A percentile compares a stretch with the other conserved stretches of the same genome.
Conservation (phyloP, 2,888 invertebrate species). For the Cheilosia urbana region DNA sequence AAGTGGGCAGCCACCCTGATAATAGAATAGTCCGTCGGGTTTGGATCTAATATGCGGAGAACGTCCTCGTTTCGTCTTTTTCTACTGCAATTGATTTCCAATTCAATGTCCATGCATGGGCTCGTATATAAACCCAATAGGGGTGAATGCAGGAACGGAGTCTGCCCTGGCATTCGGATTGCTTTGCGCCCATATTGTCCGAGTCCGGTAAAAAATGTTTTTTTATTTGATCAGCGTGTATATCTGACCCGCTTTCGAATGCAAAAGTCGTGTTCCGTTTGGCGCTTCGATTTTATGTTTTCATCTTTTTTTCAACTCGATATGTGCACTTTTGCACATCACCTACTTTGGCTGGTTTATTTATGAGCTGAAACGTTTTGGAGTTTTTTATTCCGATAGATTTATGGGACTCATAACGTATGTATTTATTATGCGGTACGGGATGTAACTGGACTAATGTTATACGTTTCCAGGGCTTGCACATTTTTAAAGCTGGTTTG, state of each 20-base stretch:
- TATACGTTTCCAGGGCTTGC: constrained; percentile 7
- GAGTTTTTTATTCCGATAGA: constrained; percentile 17
- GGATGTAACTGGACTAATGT: constrained; percentile 19
- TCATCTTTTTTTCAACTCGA: neutral
- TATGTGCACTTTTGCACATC: constrained; percentile 52
- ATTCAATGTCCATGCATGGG: constrained; percentile 9
- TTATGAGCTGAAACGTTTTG: constrained; percentile 43
- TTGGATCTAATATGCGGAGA: constrained; percentile 19
- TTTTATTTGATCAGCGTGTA: constrained; percentile 8
- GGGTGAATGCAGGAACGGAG: neutral
- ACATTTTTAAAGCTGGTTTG: constrained; percentile 6
- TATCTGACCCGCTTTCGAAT: constrained; percentile 20
- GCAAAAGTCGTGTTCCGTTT: constrained; percentile 22
- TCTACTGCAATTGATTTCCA: constrained; percentile 32
- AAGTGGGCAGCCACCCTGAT: constrained; percentile 13
- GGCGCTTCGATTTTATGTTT: neutral
- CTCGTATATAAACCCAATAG: neutral
- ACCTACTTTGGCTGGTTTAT: constrained; percentile 61
- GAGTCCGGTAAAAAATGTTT: constrained; percentile 6
- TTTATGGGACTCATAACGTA: constrained; percentile 53
- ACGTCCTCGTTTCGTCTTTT: constrained; percentile 12
- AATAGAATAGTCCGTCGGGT: neutral
- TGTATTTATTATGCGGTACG: constrained; percentile 54
- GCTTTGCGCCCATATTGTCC: neutral
- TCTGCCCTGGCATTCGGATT: neutral